These are phyloP conservation scores for Thamnaconus septentrionalis DNA, from an alignment of 2,113 vertebrate species.

Conservation along the genomic window DNA sequence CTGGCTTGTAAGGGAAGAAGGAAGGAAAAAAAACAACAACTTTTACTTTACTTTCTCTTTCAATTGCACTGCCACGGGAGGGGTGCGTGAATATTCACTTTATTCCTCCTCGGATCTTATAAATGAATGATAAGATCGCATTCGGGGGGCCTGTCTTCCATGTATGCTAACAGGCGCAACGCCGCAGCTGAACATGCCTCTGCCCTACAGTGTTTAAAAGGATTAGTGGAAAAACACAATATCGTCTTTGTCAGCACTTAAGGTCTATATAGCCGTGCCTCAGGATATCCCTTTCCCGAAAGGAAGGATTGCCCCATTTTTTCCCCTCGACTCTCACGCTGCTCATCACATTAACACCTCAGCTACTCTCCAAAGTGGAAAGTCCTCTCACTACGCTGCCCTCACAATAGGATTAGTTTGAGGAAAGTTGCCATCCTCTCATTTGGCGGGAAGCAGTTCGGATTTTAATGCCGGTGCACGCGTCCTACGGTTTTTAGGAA, in stretches of 20 bases:
- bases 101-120: constrained; percentile 32
- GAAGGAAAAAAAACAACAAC: constrained; percentile 45
- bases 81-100: constrained; percentile 31
- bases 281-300: constrained; percentile 81
- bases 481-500: no score
- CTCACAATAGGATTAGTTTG: constrained; percentile 53
- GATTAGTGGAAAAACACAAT: constrained; percentile 79
- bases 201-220: constrained; percentile 71
- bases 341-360: constrained; percentile 73
- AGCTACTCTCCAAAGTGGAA: constrained; percentile 40
- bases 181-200: constrained; percentile 62
- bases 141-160: constrained; percentile 37
- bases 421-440: constrained; percentile 47
- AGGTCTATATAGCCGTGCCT: constrained; percentile 78
- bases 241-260: constrained; percentile 83
- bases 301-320: constrained; percentile 75
- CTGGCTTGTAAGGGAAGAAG: constrained; percentile 38
- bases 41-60: constrained; percentile 22
- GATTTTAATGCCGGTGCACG: no score
- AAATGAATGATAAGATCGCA: constrained; percentile 58
- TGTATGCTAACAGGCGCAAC: constrained; percentile 55
- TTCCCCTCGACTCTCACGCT: constrained; percentile 60
- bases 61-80: not conserved
- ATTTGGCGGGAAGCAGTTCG: not conserved
- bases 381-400: not conserved